phyloP scores from a whole-genome alignment of 2,797 vertebrate species.

The Anolis apletophallus region DNA sequence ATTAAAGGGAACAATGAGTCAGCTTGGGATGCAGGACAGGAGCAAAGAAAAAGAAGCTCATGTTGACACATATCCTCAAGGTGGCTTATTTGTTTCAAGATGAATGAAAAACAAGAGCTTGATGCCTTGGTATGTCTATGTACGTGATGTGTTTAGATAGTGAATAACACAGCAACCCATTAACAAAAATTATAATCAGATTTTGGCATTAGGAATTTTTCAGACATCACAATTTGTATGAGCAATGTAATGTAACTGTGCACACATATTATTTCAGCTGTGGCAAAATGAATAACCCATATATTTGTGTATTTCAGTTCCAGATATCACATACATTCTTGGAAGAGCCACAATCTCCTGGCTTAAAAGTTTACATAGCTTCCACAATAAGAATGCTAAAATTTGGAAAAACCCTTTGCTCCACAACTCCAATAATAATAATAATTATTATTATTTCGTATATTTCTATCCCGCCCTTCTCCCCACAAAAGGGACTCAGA shows the following conservation, averaged over 20 bases:
- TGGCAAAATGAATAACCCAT: not conserved
- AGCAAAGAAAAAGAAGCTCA: not conserved
- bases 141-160: constrained; percentile 46
- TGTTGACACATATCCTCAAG: not conserved
- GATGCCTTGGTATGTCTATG: constrained; percentile 34
- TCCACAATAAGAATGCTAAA: not conserved
- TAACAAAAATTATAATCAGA: not conserved
- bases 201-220: not conserved
- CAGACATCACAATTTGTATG: not conserved
- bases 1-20: constrained; percentile 38
- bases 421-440: too few species aligned
- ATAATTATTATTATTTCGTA: too few species aligned
- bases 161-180: not conserved
- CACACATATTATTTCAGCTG: not conserved
- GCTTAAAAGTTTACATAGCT: not conserved
- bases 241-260: not conserved
- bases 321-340: not conserved
- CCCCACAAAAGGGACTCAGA: too few species aligned
- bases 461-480: too few species aligned
- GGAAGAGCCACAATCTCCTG: not conserved
- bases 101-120: constrained; percentile 28
- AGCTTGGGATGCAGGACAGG: constrained; percentile 12
- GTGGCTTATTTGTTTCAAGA: not conserved
- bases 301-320: too few species aligned
- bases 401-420: not conserved